Evolutionary conservation across 2,797 vertebrate species (phyloP).

Genomic region (Tiaroga cobitis): DNA sequence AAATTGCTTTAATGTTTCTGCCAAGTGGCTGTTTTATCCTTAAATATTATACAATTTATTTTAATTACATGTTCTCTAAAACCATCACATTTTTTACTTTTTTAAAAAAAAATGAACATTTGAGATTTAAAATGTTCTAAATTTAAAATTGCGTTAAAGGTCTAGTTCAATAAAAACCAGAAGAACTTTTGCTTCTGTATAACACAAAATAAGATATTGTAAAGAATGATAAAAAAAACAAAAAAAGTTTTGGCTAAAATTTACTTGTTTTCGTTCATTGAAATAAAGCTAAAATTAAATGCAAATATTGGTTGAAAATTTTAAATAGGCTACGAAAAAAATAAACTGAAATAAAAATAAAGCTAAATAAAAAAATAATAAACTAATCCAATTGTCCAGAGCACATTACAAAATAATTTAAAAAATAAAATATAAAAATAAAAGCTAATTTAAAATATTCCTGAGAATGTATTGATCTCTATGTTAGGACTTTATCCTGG

Average conservation of each 20-base stretch:
- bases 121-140: neutral
- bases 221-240: neutral
- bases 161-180: neutral
- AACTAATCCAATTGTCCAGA: neutral
- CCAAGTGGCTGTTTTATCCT: neutral
- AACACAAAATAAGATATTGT: neutral
- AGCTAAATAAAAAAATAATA: neutral
- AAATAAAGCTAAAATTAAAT: neutral
- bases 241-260: neutral
- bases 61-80: neutral
- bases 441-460: neutral
- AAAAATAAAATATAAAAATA: neutral
- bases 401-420: no score
- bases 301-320: neutral
- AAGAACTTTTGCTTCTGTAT: neutral
- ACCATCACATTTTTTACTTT: neutral
- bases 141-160: no score
- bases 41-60: neutral
- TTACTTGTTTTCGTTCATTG: neutral
- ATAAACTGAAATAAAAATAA: neutral
- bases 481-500: neutral
- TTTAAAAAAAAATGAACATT: fast-evolving
- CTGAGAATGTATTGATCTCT: neutral
- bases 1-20: neutral
- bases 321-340: no score